Percentiles rank a stretch among this genome's conserved stretches.
Evolutionary conservation across 2,888 invertebrate species (phyloP).

Genomic region (Ecdyonurus torrentis): DNA sequence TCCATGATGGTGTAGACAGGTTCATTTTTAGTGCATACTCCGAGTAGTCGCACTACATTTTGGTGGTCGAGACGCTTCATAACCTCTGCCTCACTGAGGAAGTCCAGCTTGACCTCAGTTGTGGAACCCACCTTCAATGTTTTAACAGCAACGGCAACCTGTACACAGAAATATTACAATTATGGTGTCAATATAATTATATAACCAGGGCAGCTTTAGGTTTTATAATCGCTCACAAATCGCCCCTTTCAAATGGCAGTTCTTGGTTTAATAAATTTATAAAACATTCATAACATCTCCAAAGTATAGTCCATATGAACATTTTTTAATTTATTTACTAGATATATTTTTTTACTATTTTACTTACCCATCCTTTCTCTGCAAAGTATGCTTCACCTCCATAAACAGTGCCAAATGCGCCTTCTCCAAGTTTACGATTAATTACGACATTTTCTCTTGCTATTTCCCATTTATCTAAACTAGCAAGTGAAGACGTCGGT

Average conservation of each 20-base stretch:
- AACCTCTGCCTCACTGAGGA: conserved; percentile 80
- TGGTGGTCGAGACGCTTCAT: conserved; percentile 88
- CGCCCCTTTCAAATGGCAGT: too few relatives aligned
- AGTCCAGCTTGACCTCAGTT: conserved; percentile 76
- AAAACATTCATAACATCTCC: too few relatives aligned
- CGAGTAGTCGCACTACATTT: conserved; percentile 70
- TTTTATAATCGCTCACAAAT: too few relatives aligned
- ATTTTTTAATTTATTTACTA: not conserved
- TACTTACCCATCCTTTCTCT: conserved; percentile 47
- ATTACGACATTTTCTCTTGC: conserved; percentile 69
- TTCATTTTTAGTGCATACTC: conserved; percentile 71
- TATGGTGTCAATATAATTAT: too few relatives aligned
- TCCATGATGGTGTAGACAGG: conserved; percentile 89
- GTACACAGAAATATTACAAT: too few relatives aligned
- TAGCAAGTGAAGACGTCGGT: conserved; percentile 28
- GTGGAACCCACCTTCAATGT: conserved; percentile 69
- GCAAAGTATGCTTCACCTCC: conserved; percentile 70
- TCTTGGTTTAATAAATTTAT: too few relatives aligned
- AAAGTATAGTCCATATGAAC: too few relatives aligned
- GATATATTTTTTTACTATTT: not conserved
- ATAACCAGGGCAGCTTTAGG: too few relatives aligned
- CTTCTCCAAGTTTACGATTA: conserved; percentile 71
- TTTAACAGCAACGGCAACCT: conserved; percentile 68
- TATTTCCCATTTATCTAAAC: conserved; percentile 76
- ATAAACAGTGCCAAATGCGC: conserved; percentile 85